These are phyloP conservation scores for Drosophila quadrilineata DNA, from an alignment of 1,140 invertebrate genomes.

Conservation along the genomic window DNA sequence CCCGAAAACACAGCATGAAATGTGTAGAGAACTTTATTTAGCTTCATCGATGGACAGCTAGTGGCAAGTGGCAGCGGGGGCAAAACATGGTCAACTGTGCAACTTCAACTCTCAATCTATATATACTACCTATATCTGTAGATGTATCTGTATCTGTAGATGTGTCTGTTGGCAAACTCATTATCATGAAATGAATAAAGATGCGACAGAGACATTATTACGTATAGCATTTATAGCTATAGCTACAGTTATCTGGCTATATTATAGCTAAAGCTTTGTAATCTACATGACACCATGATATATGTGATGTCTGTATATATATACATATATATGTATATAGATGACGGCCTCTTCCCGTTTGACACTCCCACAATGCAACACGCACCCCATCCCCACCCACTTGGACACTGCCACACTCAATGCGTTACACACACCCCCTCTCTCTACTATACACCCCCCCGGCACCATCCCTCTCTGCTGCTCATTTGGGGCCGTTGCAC, in stretches of 20 bases:
- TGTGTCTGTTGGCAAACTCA: too few species aligned
- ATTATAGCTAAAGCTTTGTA: background rate
- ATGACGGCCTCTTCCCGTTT: background rate
- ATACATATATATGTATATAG: background rate
- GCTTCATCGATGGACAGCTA: too few species aligned
- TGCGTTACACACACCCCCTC: background rate
- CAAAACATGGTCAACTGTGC: background rate
- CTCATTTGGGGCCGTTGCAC: slow-evolving; percentile 21
- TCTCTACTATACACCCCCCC: background rate
- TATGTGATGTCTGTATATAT: background rate
- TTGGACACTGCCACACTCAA: background rate
- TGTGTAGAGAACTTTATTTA: background rate
- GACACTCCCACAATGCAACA: background rate
- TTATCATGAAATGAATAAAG: too few species aligned
- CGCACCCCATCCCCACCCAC: background rate
- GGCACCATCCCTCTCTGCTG: background rate
- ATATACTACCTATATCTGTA: too few species aligned
- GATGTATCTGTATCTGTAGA: too few species aligned
- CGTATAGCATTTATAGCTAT: background rate
- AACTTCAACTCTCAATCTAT: too few species aligned
- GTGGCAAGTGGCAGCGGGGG: background rate
- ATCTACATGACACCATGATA: background rate
- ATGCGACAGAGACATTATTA: too few species aligned
- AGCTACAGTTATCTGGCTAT: too few species aligned
- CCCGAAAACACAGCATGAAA: slow-evolving; percentile 14